Evolutionary conservation across 2,797 vertebrate genomes (phyloP).

Genomic region (Eidolon dupreanum): DNA sequence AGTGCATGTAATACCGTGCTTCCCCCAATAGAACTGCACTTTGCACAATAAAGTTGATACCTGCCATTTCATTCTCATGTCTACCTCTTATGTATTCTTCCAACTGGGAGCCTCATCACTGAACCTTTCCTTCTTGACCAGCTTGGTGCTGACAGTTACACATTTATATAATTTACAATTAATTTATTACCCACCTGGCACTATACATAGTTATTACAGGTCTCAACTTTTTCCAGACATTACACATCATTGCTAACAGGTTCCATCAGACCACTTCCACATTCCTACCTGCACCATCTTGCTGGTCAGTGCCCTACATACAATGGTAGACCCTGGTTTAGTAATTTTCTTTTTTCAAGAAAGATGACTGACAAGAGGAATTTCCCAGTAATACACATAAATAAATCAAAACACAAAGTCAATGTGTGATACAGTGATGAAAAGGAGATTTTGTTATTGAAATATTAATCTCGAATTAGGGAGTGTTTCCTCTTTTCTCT

Average conservation of each 20-base stretch:
- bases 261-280: background rate
- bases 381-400: background rate
- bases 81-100: no score
- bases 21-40: no score
- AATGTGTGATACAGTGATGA: background rate
- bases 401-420: conserved; percentile 47
- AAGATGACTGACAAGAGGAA: background rate
- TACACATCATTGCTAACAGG: background rate
- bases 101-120: no score
- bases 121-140: no score
- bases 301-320: background rate
- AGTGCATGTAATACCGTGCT: no score
- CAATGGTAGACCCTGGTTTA: background rate
- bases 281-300: background rate
- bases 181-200: no score
- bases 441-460: conserved; percentile 2
- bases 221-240: background rate
- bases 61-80: no score
- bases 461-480: conserved; percentile 47
- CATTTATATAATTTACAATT: no score
- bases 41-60: no score
- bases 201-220: background rate
- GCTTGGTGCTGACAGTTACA: no score
- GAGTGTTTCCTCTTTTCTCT: background rate
- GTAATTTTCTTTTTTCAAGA: background rate